Conservation (phyloP, 2,797 vertebrate species). For the Apogon talboti region DNA sequence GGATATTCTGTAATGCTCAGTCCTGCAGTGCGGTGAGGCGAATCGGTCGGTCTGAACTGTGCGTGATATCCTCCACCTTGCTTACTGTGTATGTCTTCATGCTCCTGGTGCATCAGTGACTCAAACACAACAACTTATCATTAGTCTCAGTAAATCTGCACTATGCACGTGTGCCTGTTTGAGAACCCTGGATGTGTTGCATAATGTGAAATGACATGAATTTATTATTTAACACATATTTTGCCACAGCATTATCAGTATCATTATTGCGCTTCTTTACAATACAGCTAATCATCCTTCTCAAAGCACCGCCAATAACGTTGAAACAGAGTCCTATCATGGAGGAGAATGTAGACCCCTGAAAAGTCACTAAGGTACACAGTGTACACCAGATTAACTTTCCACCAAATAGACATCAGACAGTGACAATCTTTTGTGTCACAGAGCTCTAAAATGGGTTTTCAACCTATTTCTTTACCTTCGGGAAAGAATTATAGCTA, state of each 20-base stretch:
- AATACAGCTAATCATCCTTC: slow-evolving; percentile 51
- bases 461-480: slow-evolving; percentile 69
- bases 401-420: slow-evolving; percentile 63
- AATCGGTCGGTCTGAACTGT: no score
- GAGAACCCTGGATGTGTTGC: not conserved
- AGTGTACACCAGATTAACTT: slow-evolving; percentile 63
- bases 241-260: not conserved
- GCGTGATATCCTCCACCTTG: no score
- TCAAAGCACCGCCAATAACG: slow-evolving; percentile 34
- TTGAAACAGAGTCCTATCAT: slow-evolving; percentile 29
- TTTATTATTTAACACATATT: not conserved
- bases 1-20: no score
- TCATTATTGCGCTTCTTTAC: slow-evolving; percentile 8
- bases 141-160: not conserved
- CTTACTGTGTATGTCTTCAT: no score
- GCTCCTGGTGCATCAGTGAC: no score
- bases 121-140: not conserved
- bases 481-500: slow-evolving; percentile 73
- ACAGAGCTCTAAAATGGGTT: slow-evolving; percentile 74
- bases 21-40: no score
- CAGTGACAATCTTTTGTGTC: slow-evolving; percentile 75
- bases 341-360: slow-evolving; percentile 41
- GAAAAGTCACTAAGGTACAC: slow-evolving; percentile 47
- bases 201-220: not conserved
- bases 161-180: not conserved